Evolutionary conservation across 1,140 invertebrate genomes (phyloP).

Genomic region (Saccostrea glomerata): DNA sequence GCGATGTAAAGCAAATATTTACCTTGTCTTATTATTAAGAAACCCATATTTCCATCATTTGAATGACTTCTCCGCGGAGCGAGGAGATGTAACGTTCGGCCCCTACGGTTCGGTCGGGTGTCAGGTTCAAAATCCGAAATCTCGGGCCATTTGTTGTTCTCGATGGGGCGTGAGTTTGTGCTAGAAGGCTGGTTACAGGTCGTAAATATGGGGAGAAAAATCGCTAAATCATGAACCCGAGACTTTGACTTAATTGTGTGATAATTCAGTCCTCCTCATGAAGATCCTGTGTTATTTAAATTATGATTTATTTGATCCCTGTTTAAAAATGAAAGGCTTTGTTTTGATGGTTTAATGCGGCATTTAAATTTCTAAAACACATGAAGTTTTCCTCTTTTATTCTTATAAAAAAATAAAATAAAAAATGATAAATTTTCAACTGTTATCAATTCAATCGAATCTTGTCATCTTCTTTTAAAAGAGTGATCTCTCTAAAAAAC

Average conservation of each 20-base stretch:
- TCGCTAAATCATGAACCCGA: slow-evolving; percentile 32
- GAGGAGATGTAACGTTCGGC: slow-evolving; percentile 32
- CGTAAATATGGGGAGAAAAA: slow-evolving; percentile 29
- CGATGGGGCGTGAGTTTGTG: not conserved
- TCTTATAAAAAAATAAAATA: not conserved
- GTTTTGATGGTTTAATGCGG: slow-evolving; percentile 17
- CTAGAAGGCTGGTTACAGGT: not conserved
- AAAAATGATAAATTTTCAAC: slow-evolving; percentile 8
- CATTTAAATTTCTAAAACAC: not conserved
- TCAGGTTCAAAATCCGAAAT: slow-evolving; percentile 16
- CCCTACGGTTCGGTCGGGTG: not conserved
- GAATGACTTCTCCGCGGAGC: not conserved
- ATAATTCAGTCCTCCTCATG: slow-evolving; percentile 2
- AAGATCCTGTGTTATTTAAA: slow-evolving; percentile 1
- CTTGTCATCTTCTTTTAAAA: slow-evolving; percentile 15
- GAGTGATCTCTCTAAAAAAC: slow-evolving; percentile 6
- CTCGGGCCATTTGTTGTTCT: slow-evolving; percentile 21
- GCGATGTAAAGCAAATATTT: slow-evolving; percentile 32
- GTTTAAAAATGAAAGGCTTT: slow-evolving; percentile 14
- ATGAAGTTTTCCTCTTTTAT: not conserved
- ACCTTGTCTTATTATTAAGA: slow-evolving; percentile 24
- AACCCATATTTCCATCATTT: slow-evolving; percentile 32
- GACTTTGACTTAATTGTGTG: slow-evolving; percentile 22
- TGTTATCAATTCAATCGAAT: slow-evolving; percentile 36
- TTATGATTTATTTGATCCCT: slow-evolving; percentile 12